phyloP scores from a whole-genome alignment of 30 jellyfish, hydroid and myxozoan species.

The Aurelia sp. region DNA sequence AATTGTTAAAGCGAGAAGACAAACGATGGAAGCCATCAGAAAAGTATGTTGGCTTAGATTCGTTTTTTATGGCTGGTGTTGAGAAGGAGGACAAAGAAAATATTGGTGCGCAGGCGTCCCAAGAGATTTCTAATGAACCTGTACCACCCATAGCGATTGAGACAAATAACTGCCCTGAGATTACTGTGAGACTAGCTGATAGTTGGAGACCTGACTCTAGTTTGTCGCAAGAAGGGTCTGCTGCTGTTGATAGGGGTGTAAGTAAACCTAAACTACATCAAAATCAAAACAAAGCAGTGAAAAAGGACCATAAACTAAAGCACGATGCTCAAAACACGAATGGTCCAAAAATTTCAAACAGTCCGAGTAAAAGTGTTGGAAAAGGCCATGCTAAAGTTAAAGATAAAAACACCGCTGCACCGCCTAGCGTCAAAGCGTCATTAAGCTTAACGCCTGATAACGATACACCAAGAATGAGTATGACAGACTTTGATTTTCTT shows the following conservation, averaged over 20 bases:
- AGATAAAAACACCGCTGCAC: neutral
- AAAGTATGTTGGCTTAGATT: slow-evolving; percentile 59
- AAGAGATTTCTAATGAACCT: neutral
- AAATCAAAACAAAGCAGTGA: neutral
- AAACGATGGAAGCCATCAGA: slow-evolving; percentile 52
- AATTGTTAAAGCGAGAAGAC: neutral
- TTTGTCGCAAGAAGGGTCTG: slow-evolving; percentile 37
- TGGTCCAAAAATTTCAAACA: neutral
- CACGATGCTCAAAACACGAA: neutral
- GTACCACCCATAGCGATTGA: neutral
- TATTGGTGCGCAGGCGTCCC: neutral
- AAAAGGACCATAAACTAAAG: neutral
- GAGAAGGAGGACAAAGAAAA: slow-evolving; percentile 55
- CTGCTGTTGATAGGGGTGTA: neutral
- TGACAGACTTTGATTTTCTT: slow-evolving; percentile 74
- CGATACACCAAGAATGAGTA: slow-evolving; percentile 66
- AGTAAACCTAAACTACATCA: neutral
- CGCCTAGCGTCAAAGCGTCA: neutral
- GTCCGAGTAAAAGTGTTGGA: neutral
- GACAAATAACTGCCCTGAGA: slow-evolving; percentile 15
- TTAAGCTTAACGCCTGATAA: neutral
- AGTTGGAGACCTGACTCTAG: slow-evolving; percentile 80
- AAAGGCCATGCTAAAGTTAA: neutral
- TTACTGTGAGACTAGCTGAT: slow-evolving; percentile 29
- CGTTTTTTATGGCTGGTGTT: slow-evolving; percentile 80